Conservation (phyloP, 2,888 invertebrate genomes). For the Clunio marinus region DNA sequence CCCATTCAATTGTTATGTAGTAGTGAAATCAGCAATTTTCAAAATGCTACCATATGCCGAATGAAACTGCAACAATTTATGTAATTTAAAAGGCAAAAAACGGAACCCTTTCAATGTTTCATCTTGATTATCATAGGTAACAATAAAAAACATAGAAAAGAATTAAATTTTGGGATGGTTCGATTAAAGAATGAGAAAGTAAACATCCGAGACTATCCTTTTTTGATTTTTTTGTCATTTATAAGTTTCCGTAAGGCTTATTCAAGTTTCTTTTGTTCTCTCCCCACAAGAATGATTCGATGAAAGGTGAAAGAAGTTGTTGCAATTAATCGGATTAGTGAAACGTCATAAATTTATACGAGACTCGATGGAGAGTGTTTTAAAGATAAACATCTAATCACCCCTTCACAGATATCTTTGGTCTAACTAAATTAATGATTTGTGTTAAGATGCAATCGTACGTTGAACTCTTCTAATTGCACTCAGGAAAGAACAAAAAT, state of each 20-base stretch:
- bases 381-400: too few species aligned
- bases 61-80: background rate
- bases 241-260: too few species aligned
- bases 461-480: background rate
- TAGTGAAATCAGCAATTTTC: background rate
- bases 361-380: too few species aligned
- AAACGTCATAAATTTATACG: slow-evolving; percentile 31
- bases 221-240: too few species aligned
- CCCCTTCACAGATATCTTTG: too few species aligned
- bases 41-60: background rate
- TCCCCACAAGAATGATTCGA: too few species aligned
- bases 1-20: background rate
- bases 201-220: slow-evolving; percentile 4
- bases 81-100: background rate
- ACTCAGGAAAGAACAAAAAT: background rate
- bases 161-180: slow-evolving; percentile 17
- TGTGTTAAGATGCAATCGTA: background rate
- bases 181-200: background rate
- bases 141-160: background rate
- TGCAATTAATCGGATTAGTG: slow-evolving; percentile 25
- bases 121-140: background rate
- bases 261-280: too few species aligned
- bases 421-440: background rate
- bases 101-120: background rate
- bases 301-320: slow-evolving; percentile 30